Evolutionary conservation across 2,888 invertebrate genomes (phyloP), one percentile per base, ranked within the genome.

Genomic region (Monochamus alternatus): DNA sequence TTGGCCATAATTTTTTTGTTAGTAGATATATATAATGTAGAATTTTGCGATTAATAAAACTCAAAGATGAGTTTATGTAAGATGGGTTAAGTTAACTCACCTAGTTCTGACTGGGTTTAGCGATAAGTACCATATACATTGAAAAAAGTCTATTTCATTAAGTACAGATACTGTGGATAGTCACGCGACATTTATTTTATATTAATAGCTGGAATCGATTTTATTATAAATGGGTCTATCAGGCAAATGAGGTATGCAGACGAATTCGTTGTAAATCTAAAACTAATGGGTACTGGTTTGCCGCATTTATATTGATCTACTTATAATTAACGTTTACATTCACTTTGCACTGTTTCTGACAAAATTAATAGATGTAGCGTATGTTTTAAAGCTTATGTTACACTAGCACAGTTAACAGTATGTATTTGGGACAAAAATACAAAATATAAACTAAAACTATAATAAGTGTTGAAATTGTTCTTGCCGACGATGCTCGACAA

Each of bases 131-230:
- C 32, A 31, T 32, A 44, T 63, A 3, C 38, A 22, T 44, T 12
- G 30, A 5, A 44, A 47, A 47, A 65, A 47, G 64, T 14, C 14
- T 14, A 30, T 47, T 66, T 52, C 66, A 66, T 66, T 66, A 66
- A n/a, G n/a, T n/a, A n/a, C 7, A 31, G 12, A 14, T 52, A 52
- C 52, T 9, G 47, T 64, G 47, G 47, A 64, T 52, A 66, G 66
- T 66, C 52, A 66, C 66, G 51, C 66, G 52, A 43, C 10, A 52
- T 66, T 52, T 66, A 66, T 66, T 66, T 66, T 66, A 66, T 52
- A 66, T 52, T 52, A 66, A 52, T 52, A 55, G n/a, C 52, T 30
- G 52, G 9, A 32, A 66, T 52, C 66, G 32, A 66, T 31, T 65
- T 51, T 47, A 55, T 52, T 64, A 66, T 52, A 66, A 64, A 64